A percentile compares a stretch with the other conserved stretches of the same genome.
Evolutionary conservation across 2,888 invertebrate genomes (phyloP).

Genomic region (Merodon equestris): DNA sequence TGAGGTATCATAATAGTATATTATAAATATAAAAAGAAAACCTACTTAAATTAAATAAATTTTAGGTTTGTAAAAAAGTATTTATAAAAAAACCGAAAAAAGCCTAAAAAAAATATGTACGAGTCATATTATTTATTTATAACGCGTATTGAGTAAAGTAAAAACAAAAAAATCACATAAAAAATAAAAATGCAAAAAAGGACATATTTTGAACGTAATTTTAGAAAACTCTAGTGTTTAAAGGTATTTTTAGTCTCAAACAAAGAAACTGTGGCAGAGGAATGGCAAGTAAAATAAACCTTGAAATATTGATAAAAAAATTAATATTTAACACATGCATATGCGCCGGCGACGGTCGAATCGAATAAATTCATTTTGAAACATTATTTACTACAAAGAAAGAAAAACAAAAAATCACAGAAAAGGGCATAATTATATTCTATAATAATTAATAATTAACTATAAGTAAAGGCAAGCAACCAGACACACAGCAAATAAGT

Average conservation of each 20-base stretch:
- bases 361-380: conserved; percentile 49
- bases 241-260: conserved; percentile 56
- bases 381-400: conserved; percentile 39
- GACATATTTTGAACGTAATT: conserved; percentile 46
- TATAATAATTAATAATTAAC: conserved; percentile 49
- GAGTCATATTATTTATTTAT: conserved; percentile 56
- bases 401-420: conserved; percentile 34
- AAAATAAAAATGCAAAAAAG: conserved; percentile 28
- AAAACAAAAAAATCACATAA: conserved; percentile 32
- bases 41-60: conserved; percentile 47
- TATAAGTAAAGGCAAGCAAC: conserved; percentile 41
- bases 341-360: conserved; percentile 37
- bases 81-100: conserved; percentile 27
- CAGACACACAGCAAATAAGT: conserved; percentile 22
- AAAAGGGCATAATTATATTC: conserved; percentile 29
- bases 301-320: conserved; percentile 30
- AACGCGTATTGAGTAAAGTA: conserved; percentile 46
- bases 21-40: conserved; percentile 30
- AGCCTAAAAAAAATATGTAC: conserved; percentile 23
- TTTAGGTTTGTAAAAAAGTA: conserved; percentile 64
- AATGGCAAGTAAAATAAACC: conserved; percentile 38
- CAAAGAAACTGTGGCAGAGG: conserved; percentile 52
- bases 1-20: conserved; percentile 43
- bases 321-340: conserved; percentile 33
- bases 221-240: conserved; percentile 42